These are phyloP conservation scores for Calephelis virginiensis DNA, from an alignment of 1,140 invertebrate species.

Conservation along the genomic window DNA sequence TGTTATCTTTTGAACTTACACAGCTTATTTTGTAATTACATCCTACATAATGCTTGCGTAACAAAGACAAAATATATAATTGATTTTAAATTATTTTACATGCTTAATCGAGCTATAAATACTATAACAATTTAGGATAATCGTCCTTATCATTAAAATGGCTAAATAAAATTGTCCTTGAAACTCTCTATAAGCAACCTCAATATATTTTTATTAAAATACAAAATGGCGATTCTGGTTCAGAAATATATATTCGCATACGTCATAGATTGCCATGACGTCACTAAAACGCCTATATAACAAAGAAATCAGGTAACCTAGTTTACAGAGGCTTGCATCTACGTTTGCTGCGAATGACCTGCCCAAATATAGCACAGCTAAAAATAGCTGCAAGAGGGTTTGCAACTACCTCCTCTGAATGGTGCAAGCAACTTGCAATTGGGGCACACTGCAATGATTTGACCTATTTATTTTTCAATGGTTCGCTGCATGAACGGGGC, in stretches of 20 bases:
- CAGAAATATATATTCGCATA: slow-evolving; percentile 36
- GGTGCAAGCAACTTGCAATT: slow-evolving; percentile 62
- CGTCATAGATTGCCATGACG: slow-evolving; percentile 62
- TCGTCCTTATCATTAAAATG: too few species aligned
- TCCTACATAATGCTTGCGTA: too few species aligned
- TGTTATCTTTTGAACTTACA: too few species aligned
- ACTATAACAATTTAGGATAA: too few species aligned
- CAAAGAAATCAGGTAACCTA: slow-evolving; percentile 76
- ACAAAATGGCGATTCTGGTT: slow-evolving; percentile 24
- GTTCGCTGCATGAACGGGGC: slow-evolving; percentile 66
- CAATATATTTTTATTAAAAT: slow-evolving; percentile 2
- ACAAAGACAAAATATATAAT: too few species aligned
- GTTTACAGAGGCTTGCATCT: slow-evolving; percentile 68
- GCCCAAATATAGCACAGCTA: slow-evolving; percentile 75
- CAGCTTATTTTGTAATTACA: too few species aligned
- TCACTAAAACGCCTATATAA: slow-evolving; percentile 59
- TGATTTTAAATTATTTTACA: too few species aligned
- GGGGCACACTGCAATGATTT: slow-evolving; percentile 72
- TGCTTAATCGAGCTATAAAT: too few species aligned
- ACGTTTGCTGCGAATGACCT: slow-evolving; percentile 64
- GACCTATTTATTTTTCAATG: slow-evolving; percentile 77
- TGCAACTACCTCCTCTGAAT: slow-evolving; percentile 52
- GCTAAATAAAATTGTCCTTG: too few species aligned
- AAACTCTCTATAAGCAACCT: too few species aligned
- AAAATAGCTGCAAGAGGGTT: slow-evolving; percentile 58